These are phyloP conservation scores for Elmis aenea DNA, from an alignment of 2,888 invertebrate genomes.

Conservation along the genomic window DNA sequence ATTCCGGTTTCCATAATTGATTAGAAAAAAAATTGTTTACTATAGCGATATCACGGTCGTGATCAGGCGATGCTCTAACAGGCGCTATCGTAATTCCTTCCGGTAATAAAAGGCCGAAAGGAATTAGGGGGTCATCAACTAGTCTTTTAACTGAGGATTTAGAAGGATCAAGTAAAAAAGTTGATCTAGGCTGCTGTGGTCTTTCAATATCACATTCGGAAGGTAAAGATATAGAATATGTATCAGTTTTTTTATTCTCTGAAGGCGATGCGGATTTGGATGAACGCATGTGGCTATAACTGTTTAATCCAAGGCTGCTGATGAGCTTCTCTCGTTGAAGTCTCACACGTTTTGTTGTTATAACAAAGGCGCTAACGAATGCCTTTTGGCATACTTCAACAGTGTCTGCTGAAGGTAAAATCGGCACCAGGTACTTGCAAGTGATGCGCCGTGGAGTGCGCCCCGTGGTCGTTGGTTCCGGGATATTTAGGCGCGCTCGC, in stretches of 20 bases:
- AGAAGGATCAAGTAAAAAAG: background rate
- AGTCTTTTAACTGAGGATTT: slow-evolving; percentile 22
- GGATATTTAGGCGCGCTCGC: slow-evolving; percentile 43
- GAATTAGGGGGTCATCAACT: slow-evolving; percentile 45
- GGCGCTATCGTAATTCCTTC: slow-evolving; percentile 48
- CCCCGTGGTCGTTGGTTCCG: slow-evolving; percentile 36
- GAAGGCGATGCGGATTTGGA: slow-evolving; percentile 17
- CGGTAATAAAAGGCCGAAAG: slow-evolving; percentile 45
- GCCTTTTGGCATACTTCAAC: slow-evolving; percentile 53
- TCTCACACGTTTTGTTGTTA: slow-evolving; percentile 52
- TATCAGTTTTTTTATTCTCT: slow-evolving; percentile 22
- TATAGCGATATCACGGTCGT: slow-evolving; percentile 49
- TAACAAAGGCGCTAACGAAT: slow-evolving; percentile 52
- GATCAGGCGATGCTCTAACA: slow-evolving; percentile 45
- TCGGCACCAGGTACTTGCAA: slow-evolving; percentile 51
- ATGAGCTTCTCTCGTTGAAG: slow-evolving; percentile 51
- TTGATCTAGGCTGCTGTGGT: slow-evolving; percentile 8
- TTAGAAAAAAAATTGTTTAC: slow-evolving; percentile 53
- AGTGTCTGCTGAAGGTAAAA: slow-evolving; percentile 35
- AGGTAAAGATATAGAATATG: slow-evolving; percentile 18
- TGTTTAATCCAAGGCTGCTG: slow-evolving; percentile 45
- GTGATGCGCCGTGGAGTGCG: slow-evolving; percentile 48
- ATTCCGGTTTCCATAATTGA: slow-evolving; percentile 55
- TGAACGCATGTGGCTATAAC: slow-evolving; percentile 41
- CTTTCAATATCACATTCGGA: slow-evolving; percentile 21